These are phyloP conservation scores for Xenopus borealis DNA, from an alignment of 2,113 vertebrate species.

Conservation along the genomic window DNA sequence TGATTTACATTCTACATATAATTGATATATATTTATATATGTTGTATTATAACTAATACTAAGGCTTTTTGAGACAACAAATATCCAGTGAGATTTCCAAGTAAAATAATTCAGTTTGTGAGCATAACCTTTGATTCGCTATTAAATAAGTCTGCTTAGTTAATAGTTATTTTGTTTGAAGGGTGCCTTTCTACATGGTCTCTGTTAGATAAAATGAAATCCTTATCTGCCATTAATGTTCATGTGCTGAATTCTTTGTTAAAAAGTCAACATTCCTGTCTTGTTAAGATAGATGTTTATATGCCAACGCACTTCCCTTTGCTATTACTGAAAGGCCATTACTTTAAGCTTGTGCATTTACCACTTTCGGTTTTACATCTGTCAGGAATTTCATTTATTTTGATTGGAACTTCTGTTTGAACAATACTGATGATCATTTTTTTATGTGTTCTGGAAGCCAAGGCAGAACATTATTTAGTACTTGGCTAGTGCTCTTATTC, in stretches of 20 bases:
- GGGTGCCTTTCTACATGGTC: background rate
- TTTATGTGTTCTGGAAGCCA: background rate
- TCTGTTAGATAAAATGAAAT: conserved; percentile 14
- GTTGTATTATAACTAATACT: no score
- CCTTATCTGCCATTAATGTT: conserved; percentile 2
- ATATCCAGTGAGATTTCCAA: no score
- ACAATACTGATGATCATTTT: background rate
- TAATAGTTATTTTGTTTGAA: conserved; percentile 7
- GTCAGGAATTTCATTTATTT: background rate
- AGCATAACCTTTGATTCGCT: background rate
- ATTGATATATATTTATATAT: no score
- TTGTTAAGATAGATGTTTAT: conserved; percentile 1
- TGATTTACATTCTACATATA: no score
- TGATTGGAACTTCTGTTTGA: conserved; percentile 5
- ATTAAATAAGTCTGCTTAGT: conserved; percentile 6
- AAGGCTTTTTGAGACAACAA: no score
- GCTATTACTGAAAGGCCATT: conserved; percentile 2
- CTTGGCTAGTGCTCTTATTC: background rate
- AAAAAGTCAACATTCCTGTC: background rate
- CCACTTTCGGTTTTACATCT: background rate
- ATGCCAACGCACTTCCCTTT: conserved; percentile 3
- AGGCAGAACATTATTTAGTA: background rate
- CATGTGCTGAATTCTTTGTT: background rate
- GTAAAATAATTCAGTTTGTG: background rate
- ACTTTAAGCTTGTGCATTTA: background rate